Base-by-base conservation (phyloP, 2,797 vertebrate genomes). In the Menidia menidia region DNA sequence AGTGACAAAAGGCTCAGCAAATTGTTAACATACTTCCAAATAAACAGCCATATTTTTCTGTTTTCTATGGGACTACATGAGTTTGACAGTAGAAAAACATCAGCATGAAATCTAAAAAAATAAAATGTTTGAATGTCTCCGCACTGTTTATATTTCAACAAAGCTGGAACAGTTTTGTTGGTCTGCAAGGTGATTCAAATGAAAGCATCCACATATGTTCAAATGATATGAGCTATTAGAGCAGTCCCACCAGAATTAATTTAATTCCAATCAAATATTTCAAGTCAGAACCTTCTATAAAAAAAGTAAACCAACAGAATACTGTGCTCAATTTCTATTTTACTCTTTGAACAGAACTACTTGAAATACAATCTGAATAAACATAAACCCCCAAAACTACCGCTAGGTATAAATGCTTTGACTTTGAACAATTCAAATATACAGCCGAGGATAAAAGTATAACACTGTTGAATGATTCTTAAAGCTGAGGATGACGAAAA, bases 401-500 rank as follows among this genome's bases (percentile, higher is more conserved):
- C 43, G 44, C 15, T 48, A 54, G 61, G 12, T 39, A 15, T 5
- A 15, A 14, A 60, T 45, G 25, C 10, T 8, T 59, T 14, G 18
- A 57, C 43, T 63, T 55, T 45, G 1, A 53, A 64, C 19, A 70
- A 25, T 8, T 14, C 3, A 4, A 67, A 65, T 10, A 30, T 11
- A 44, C 30, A 5, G 0, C 5, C 0, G 33, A 64, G 52, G 71
- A 74, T 78, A 83, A 68, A 41, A 41, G 35, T 35, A n/a, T 10
- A 0, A 2, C 12, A 32, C 44, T 50, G 55, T 73, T 11, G 42
- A 43, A 7, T 61, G 33, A 35, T 54, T 60, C 56, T 57, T 35
- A 14, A 60, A 61, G 65, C 43, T n/a, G 60, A 35, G 16, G 59
- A 75, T 53, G 47, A 32, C 32, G 25, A 44, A 42, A 68, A 54